phyloP scores from a whole-genome alignment of 2,888 invertebrate species.

The Spialia ferax region DNA sequence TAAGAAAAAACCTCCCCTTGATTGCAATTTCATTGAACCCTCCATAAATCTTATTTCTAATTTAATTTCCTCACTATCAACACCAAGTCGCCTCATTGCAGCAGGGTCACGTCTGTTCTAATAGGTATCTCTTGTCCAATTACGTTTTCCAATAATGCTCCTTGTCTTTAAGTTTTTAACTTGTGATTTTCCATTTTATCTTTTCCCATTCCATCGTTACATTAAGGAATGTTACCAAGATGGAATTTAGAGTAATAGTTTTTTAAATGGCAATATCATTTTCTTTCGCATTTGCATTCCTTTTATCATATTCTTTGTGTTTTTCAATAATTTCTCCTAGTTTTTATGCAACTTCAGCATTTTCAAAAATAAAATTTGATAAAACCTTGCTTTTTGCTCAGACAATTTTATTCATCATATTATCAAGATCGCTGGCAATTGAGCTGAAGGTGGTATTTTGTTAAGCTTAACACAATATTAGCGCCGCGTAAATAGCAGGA shows the following conservation, averaged over 20 bases:
- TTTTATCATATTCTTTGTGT: not conserved
- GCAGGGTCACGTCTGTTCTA: conserved; percentile 30
- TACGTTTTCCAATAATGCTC: conserved; percentile 38
- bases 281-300: not conserved
- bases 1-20: not conserved
- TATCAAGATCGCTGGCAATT: conserved; percentile 11
- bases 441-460: not conserved
- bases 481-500: conserved; percentile 15
- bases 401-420: not conserved
- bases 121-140: conserved; percentile 37
- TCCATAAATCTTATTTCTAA: conserved; percentile 29
- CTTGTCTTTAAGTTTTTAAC: conserved; percentile 28
- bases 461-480: conserved; percentile 10
- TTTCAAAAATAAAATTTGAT: not conserved
- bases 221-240: not conserved
- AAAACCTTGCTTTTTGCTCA: not conserved
- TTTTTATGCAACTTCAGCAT: not conserved
- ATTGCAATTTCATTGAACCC: conserved; percentile 14
- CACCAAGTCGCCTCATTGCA: conserved; percentile 23
- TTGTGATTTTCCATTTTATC: conserved; percentile 31
- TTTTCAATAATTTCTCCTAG: not conserved
- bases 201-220: not conserved
- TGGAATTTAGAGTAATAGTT: not conserved
- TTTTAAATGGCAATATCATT: not conserved
- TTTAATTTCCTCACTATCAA: conserved; percentile 36